Evolutionary conservation across 2,797 vertebrate species (phyloP), one percentile per base, ranked within the genome.

Genomic region (Mastacembelus armatus): DNA sequence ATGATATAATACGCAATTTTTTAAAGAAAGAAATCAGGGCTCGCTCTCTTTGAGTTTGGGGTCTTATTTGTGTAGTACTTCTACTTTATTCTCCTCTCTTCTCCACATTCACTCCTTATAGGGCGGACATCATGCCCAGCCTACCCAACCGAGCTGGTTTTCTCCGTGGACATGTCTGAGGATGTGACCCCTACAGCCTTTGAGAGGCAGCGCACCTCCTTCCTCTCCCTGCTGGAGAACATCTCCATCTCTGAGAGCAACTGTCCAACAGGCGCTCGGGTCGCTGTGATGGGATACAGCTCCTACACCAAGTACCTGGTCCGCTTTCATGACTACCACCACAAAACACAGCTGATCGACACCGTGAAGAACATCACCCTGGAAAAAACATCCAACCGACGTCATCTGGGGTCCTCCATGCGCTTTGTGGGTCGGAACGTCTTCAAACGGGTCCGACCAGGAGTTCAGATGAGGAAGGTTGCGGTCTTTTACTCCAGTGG

Each of bases 111-210:
- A 42, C 22, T 35, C 35, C 14, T 47, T 9, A 7, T 44, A 77
- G 75, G 16, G 49, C 3, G 9, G 5, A 10, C 26, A 0, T 1
- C 0, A 0, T 96, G 95, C 48, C 95, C 95, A 0, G 85, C 45
- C 8, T 94, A 94, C 78, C 96, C 93, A 24, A 95, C 93, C 0
- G 95, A 96, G 81, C 85, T 95, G 84, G 93, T 93, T 43, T 93
- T 97, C 40, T 93, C 91, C 44, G 77, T 96, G 21, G 95, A 96
- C 78, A 88, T 93, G 91, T 96, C 95, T 10, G 71, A 59, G 0
- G 92, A 91, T 0, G 87, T 95, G 62, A 80, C 77, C 0, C 11
- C 39, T 21, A 16, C 11, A 26, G 71, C 73, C 10, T 95, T 97
- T 60, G 84, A 92, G 71, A 85, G 85, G 51, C 95, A 95, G 93